Conservation (phyloP, 1,140 invertebrate genomes). For the Dreissena rostriformis region DNA sequence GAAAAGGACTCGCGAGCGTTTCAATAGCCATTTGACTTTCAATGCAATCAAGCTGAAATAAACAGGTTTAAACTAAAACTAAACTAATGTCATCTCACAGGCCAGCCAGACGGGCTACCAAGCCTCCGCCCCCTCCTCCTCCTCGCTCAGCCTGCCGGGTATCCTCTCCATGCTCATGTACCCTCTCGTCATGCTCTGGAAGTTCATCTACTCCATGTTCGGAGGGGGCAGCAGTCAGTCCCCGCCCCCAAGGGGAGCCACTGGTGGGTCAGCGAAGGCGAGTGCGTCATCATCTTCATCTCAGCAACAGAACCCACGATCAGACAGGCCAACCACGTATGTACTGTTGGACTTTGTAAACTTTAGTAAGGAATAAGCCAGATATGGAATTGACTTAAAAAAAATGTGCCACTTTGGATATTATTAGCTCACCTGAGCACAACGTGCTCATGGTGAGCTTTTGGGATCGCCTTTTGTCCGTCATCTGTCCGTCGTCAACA, state of each 20-base stretch:
- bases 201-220: conserved; percentile 65
- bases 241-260: conserved; percentile 3
- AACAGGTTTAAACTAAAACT: too few species aligned
- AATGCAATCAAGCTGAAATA: too few species aligned
- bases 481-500: too few species aligned
- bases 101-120: neutral
- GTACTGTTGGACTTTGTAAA: neutral
- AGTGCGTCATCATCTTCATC: conserved; percentile 8
- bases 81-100: too few species aligned
- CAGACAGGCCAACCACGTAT: conserved; percentile 61
- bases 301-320: conserved; percentile 10
- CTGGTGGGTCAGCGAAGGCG: conserved; percentile 8
- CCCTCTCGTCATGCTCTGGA: conserved; percentile 69
- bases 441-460: too few species aligned
- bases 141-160: conserved; percentile 39
- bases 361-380: too few species aligned
- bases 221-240: conserved; percentile 44
- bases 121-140: neutral
- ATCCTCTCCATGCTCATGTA: conserved; percentile 63
- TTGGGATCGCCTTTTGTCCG: too few species aligned
- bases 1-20: too few species aligned
- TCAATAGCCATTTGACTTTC: too few species aligned
- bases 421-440: too few species aligned
- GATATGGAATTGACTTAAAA: too few species aligned
- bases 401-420: too few species aligned